Percentiles rank a stretch among this genome's conserved stretches.
phyloP scores from a whole-genome alignment of 2,113 vertebrate genomes.

The Hippocampus comes region DNA sequence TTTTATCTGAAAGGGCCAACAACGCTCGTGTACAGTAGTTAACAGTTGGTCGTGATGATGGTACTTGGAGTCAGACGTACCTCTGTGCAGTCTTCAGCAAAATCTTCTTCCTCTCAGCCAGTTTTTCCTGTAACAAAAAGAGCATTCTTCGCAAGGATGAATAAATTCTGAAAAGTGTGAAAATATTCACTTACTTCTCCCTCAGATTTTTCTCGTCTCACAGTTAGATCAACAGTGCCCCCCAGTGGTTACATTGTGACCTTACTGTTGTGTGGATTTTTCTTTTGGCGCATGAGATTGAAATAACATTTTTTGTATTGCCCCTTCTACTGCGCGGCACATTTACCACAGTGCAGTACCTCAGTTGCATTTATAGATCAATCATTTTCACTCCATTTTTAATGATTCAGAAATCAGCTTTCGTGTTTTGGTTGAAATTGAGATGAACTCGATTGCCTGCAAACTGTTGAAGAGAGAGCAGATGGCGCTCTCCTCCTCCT shows the following conservation, averaged over 20 bases:
- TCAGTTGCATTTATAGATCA: too few relatives aligned
- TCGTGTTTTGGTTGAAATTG: not conserved
- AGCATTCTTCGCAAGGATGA: not conserved
- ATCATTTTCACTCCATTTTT: too few relatives aligned
- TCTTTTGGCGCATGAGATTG: not conserved
- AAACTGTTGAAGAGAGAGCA: slow-evolving; percentile 83
- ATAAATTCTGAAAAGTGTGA: not conserved
- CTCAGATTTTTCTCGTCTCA: not conserved
- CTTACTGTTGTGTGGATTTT: not conserved
- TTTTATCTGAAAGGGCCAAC: not conserved
- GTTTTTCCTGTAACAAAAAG: slow-evolving; percentile 77
- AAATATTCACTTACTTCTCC: not conserved
- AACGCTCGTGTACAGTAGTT: not conserved
- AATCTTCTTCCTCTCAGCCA: slow-evolving; percentile 82
- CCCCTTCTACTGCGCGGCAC: too few relatives aligned
- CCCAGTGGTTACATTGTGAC: slow-evolving; percentile 41
- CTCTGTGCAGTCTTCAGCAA: slow-evolving; percentile 89
- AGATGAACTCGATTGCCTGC: slow-evolving; percentile 72
- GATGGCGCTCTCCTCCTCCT: slow-evolving; percentile 85
- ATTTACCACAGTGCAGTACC: too few relatives aligned
- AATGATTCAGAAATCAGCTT: too few relatives aligned
- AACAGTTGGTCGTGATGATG: not conserved
- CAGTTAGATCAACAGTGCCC: slow-evolving; percentile 54
- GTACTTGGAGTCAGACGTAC: slow-evolving; percentile 56
- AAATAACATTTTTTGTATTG: too few relatives aligned